A percentile compares a stretch with the other conserved stretches of the same genome.
Evolutionary conservation across 1,140 invertebrate species (phyloP).

Genomic region (Drosophila cardini): DNA sequence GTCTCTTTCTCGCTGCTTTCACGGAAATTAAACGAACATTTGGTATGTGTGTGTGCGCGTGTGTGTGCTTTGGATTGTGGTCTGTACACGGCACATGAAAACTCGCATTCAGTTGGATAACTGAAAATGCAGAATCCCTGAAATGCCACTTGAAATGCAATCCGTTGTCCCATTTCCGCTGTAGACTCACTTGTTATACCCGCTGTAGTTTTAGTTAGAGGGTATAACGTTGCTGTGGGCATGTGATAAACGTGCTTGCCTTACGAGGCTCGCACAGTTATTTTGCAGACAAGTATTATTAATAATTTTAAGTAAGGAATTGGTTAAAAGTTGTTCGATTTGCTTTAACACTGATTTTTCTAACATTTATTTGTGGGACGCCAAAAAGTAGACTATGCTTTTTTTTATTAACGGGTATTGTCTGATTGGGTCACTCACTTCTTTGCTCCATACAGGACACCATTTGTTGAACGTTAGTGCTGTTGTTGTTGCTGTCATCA

Average conservation of each 20-base stretch:
- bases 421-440: background rate
- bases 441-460: conserved; percentile 40
- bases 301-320: too few species aligned
- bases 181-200: conserved; percentile 29
- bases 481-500: conserved; percentile 60
- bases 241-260: too few species aligned
- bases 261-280: too few species aligned
- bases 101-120: conserved; percentile 46
- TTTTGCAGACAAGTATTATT: too few species aligned
- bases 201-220: too few species aligned
- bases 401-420: too few species aligned
- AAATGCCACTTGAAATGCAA: conserved; percentile 55
- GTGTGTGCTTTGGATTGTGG: conserved; percentile 10
- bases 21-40: conserved; percentile 79
- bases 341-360: too few species aligned
- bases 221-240: too few species aligned
- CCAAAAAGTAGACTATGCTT: too few species aligned
- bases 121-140: conserved; percentile 61
- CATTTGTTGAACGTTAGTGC: background rate
- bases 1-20: conserved; percentile 17
- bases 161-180: conserved; percentile 43
- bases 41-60: background rate
- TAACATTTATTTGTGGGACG: too few species aligned
- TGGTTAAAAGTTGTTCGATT: too few species aligned
- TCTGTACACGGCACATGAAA: conserved; percentile 40